Evolutionary conservation across 2,888 invertebrate species (phyloP), one percentile per base, ranked within the genome.

Genomic region (Dysmachus trigonus): DNA sequence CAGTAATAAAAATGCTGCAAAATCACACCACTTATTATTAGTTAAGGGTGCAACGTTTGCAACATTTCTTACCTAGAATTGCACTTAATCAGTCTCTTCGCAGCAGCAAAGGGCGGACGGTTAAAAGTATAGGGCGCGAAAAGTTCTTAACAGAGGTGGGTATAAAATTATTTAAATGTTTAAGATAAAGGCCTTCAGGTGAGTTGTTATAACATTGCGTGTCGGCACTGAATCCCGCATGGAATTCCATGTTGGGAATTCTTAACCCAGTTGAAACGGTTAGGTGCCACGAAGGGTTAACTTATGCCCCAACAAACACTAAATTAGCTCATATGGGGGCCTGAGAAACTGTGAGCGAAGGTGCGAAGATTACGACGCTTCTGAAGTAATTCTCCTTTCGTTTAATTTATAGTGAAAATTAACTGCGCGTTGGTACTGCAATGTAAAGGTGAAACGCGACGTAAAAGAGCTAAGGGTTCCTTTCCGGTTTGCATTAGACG

Each of bases 131-230:
- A 30, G 72, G 83, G 72, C 72, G 72, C 72, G 72, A 27, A 41
- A 83, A 41, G 7, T 38, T 83, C 71, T 83, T 83, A 72, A 72
- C 41, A 83, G 38, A 47, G 72, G 8, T 10, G 72, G 38, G 83
- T 35, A 72, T 83, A 83, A 83, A 83, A 83, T 83, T 83, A 83
- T 83, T 83, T 83, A 83, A 83, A 83, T 83, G 83, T 18, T 72
- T 83, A 30, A 83, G 83, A 83, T 83, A 72, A 72, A 27, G 72
- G 72, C 38, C 41, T 47, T 41, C 72, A 35, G 41, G 47, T 38
- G 30, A 47, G 38, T 30, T 83, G 72, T 82, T 82, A 62, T 83
- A 83, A 83, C 38, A 27, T 83, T 83, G 83, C 83, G 83, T 83
- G 83, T 33, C 41, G 71, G 38, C 35, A n/a, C 18, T 53, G 53